Evolutionary conservation across 2,888 invertebrate species (phyloP), one percentile per base, ranked within the genome.

Genomic region (Gortyna flavago): DNA sequence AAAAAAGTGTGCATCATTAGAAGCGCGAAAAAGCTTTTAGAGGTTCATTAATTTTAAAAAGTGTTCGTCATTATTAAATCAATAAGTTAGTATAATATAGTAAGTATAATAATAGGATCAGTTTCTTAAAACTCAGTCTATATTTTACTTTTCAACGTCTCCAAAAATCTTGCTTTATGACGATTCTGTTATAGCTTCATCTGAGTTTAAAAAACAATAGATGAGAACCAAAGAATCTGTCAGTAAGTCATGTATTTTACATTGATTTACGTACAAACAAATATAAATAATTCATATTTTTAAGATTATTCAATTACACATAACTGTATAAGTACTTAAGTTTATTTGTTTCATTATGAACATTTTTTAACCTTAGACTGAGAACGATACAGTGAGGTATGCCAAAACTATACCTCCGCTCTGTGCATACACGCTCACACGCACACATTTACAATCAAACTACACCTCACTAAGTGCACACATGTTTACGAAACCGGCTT

Each of bases 181-280:
- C 66, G 62, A 66, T 75, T 79, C 64, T 71, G 32, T 32, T 29
- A 16, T 6, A 38, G 35, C 62, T 41, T 65, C 51, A 73, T 73
- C 66, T 69, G 16, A 25, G 9, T 18, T n/a, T 32, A 18, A 64
- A 35, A 62, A 57, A 25, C 18, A 9, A 54, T n/a, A 69, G 64
- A 68, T 72, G 71, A 64, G 54, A 48, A 72, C 83, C 80, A 83
- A 83, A 83, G 80, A 84, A 71, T 68, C 72, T 7, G 44, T 72
- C 80, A 62, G 74, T 80, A 72, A n/a, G n/a, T n/a, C n/a, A n/a
- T n/a, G n/a, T n/a, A n/a, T n/a, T 73, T 61, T 61, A 18, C 29
- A 35, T 66, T 44, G 18, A 76, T 18, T 25, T n/a, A 72, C 18
- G 21, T 35, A 62, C 18, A 57, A 59, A 62, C 25, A 59, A 66